Evolutionary conservation across 2,797 vertebrate genomes (phyloP).

Genomic region (Hozukius guyotensis): DNA sequence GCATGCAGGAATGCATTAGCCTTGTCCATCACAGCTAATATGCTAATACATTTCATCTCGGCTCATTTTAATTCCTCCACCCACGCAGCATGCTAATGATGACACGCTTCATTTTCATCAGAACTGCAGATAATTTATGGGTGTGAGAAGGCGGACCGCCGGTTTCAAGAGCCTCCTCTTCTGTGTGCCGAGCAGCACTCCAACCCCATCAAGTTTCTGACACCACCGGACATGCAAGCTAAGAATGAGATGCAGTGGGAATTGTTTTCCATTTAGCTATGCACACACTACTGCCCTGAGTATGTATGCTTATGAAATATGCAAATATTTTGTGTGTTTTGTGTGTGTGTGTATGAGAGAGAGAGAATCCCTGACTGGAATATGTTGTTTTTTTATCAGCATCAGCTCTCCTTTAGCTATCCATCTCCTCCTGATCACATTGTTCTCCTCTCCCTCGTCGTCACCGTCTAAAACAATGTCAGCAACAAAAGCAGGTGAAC

Average conservation of each 20-base stretch:
- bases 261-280: not conserved
- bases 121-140: constrained; percentile 6
- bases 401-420: not conserved
- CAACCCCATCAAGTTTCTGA: constrained; percentile 1
- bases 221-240: not conserved
- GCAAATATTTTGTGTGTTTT: not conserved
- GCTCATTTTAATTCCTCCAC: constrained; percentile 1
- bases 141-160: not conserved
- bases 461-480: constrained; percentile 23
- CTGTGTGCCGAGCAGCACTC: not conserved
- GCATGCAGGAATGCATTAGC: not conserved
- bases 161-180: constrained; percentile 1
- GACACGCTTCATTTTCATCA: constrained; percentile 22
- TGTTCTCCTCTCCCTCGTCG: not conserved
- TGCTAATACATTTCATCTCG: not conserved
- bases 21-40: constrained; percentile 16
- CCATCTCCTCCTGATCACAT: not conserved
- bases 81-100: constrained; percentile 9
- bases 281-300: not conserved
- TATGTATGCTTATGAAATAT: not conserved
- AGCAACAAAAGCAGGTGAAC: constrained; percentile 25
- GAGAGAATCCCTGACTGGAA: not conserved
- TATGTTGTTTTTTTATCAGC: not conserved
- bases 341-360: not conserved
- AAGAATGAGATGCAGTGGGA: constrained; percentile 10